Conservation (phyloP, 2,888 invertebrate species). For the Dasysyrphus tricinctus region DNA sequence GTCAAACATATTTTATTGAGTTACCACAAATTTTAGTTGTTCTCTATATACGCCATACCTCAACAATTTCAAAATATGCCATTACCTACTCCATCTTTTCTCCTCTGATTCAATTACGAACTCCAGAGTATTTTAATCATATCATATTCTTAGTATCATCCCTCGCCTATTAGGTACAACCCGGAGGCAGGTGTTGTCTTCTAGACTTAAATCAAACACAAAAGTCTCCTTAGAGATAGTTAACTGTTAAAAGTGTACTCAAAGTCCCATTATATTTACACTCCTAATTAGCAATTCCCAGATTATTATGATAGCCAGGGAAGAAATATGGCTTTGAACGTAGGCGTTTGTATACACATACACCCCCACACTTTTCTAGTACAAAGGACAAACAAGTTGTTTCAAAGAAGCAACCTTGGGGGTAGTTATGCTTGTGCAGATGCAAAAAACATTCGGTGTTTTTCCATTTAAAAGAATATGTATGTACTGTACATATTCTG, state of each 20-base stretch:
- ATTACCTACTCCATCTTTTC: neutral
- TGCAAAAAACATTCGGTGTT: neutral
- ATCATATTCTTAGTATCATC: neutral
- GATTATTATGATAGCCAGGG: constrained; percentile 40
- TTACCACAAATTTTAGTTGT: no score
- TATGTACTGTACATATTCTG: neutral
- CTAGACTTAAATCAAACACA: constrained; percentile 22
- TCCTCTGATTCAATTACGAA: constrained; percentile 3
- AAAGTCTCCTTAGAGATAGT: constrained; percentile 28
- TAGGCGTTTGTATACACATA: neutral
- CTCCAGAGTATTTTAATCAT: neutral
- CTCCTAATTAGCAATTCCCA: constrained; percentile 42
- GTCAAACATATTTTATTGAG: no score
- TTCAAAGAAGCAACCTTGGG: neutral
- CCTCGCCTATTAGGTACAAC: neutral
- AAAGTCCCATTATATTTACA: constrained; percentile 42
- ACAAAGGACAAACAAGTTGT: neutral
- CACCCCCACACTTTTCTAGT: neutral
- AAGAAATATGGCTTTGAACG: constrained; percentile 4
- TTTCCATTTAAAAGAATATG: neutral
- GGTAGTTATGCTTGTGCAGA: neutral
- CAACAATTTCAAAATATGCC: no score
- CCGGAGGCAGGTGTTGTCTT: constrained; percentile 19
- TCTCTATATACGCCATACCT: no score
- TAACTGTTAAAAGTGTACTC: constrained; percentile 38